Percentiles rank a stretch among this genome's conserved stretches.
phyloP scores from a whole-genome alignment of 2,113 vertebrate species.

The Recurvirostra avosetta region DNA sequence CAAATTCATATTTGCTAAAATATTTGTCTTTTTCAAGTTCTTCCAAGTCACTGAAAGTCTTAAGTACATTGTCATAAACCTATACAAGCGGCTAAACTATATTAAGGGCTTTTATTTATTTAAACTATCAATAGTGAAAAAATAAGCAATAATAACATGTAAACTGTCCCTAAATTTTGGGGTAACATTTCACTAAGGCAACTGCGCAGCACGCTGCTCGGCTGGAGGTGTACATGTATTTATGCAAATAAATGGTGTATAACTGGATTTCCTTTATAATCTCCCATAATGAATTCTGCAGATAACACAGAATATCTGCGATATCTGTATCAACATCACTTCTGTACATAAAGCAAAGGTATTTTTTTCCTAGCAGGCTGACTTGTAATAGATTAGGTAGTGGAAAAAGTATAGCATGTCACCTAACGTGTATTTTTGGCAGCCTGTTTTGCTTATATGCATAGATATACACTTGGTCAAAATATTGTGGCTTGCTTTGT shows the following conservation, averaged over 20 bases:
- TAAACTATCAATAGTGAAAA: background rate
- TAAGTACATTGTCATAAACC: background rate
- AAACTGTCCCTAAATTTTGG: background rate
- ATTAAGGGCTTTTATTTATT: background rate
- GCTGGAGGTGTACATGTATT: too few species aligned
- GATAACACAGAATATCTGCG: background rate
- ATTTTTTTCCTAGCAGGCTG: background rate
- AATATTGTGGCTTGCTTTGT: background rate
- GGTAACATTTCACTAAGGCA: background rate
- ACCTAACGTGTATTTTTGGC: background rate
- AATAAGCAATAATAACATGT: background rate
- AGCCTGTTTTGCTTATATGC: background rate
- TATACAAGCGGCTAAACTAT: background rate
- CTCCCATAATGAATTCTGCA: background rate
- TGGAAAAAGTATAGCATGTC: background rate
- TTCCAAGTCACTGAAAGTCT: background rate
- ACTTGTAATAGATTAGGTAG: background rate
- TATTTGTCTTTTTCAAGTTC: background rate
- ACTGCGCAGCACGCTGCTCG: background rate
- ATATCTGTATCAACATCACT: background rate
- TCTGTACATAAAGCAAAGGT: background rate
- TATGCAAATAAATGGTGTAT: background rate
- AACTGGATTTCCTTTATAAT: background rate
- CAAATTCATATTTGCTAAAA: background rate
- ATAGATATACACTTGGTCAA: background rate